Base-by-base conservation (phyloP, 2,797 vertebrate species). In the Xiphophorus birchmanni region DNA sequence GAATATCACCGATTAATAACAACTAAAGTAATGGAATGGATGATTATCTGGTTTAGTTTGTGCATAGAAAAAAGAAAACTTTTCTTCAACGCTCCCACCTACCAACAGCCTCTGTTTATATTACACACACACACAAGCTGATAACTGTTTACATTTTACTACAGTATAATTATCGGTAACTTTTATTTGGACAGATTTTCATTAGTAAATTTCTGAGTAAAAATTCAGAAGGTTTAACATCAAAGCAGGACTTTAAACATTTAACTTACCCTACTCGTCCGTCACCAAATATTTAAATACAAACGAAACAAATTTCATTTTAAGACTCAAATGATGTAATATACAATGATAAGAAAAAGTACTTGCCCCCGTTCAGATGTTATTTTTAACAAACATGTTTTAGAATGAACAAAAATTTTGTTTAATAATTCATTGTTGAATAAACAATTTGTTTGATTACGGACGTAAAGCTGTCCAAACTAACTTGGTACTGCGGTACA, bases 101-200 rank as follows among this genome's bases (percentile, higher is more conserved):
- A 65, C 23, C 71, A 44, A 82, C 85, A 48, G 76, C 40, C 12
- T 80, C 4, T 63, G 71, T 89, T 82, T 92, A 32, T 32, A 60
- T 86, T 86, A 89, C 79, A 86, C 47, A 50, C 48, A 7, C 48
- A 11, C 54, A 29, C 54, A 23, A 18, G 50, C 8, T n/a, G 23
- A 56, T n/a, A 29, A 32, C 54, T 58, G 58, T 7, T 32, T 60
- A n/a, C 26, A 58, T 58, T 60, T 29, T 15, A 29, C n/a, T 60
- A 32, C 32, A 32, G 32, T 32, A 32, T 32, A 32, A 32, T 32
- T 37, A 65, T 37, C 17, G 3, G 18, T 21, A 21, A 37, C 15
- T 21, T 65, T 37, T 37, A 21, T 65, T 37, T 37, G 17, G 63
- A 18, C 32, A 65, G 3, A 32, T 18, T 35, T 35, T 9, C 6